A percentile compares a stretch with the other conserved stretches of the same genome.
Evolutionary conservation across 2,797 vertebrate genomes (phyloP).

Genomic region (Arremon brunneinucha): DNA sequence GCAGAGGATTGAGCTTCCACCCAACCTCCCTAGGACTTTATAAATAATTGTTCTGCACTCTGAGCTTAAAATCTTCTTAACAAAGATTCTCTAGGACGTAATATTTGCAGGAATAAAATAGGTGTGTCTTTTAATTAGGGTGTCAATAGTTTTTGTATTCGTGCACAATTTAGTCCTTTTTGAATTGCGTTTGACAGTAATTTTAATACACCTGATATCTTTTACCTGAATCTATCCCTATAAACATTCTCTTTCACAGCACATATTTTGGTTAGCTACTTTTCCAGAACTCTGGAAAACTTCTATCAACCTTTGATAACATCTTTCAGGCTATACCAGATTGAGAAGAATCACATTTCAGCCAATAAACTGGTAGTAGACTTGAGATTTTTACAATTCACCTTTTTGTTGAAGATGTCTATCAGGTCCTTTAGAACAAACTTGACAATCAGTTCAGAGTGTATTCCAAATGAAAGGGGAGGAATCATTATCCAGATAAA

Average conservation of each 20-base stretch:
- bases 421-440: not conserved
- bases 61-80: not conserved
- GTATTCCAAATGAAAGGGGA: not conserved
- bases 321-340: not conserved
- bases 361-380: not conserved
- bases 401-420: not conserved
- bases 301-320: not conserved
- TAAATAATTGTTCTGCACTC: not conserved
- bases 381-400: not conserved
- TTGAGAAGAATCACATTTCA: not conserved
- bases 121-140: not conserved
- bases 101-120: not conserved
- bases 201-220: not conserved
- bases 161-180: not conserved
- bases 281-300: not conserved
- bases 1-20: not conserved
- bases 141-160: not conserved
- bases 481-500: not conserved
- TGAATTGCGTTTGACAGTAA: not conserved
- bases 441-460: not conserved
- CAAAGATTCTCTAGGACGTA: not conserved
- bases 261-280: not conserved
- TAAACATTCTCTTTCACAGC: not conserved
- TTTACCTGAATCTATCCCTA: not conserved
- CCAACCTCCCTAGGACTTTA: not conserved